Base-by-base conservation (phyloP, 2,888 invertebrate genomes). In the Magallana nippona region DNA sequence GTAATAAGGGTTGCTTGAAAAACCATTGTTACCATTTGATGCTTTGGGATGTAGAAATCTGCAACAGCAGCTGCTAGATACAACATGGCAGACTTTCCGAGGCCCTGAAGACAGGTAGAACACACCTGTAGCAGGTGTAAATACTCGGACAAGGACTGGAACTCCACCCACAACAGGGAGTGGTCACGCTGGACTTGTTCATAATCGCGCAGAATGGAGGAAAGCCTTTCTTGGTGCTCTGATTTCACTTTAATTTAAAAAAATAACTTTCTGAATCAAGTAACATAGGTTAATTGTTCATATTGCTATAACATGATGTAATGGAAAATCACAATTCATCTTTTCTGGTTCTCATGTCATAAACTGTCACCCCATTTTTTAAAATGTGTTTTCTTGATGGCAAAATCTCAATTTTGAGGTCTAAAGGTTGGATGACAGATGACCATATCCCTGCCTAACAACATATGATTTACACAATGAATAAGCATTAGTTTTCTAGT, bases 1-100 rank as follows among this genome's bases (percentile, higher is more conserved):
- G 44, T 44, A 0, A 44, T 8, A 27, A 27, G 27, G 27, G 2
- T 27, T 27, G 27, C 27, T 27, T 27, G 27, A 27, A 27, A 5
- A 44, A 44, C 44, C 44, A 44, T 5, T 3, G 44, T 95, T 94
- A 98, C 98, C 96, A 99, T 97, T 95, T 97, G 96, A 93, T 97
- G 96, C 89, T 96, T 96, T 78, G 99, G 99, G 94, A 99, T 96
- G 94, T 99, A 99, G 95, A 99, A 99, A 95, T 99, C 99, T 0
- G 99, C 98, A 0, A 99, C 99, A 3, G 99, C 99, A 1, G 99
- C 99, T 22, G 99, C 99, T 83, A 99, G 95, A 94, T 98, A 99
- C n/a, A 99, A 95, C 90, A 98, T 94, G 0, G 97, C 97, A 56
- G 95, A 95, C 0, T 96, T 94, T 10, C 96, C 96, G 79, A 96